Evolutionary conservation across 2,113 vertebrate species (phyloP).

Genomic region (Oenanthe oenanthe): DNA sequence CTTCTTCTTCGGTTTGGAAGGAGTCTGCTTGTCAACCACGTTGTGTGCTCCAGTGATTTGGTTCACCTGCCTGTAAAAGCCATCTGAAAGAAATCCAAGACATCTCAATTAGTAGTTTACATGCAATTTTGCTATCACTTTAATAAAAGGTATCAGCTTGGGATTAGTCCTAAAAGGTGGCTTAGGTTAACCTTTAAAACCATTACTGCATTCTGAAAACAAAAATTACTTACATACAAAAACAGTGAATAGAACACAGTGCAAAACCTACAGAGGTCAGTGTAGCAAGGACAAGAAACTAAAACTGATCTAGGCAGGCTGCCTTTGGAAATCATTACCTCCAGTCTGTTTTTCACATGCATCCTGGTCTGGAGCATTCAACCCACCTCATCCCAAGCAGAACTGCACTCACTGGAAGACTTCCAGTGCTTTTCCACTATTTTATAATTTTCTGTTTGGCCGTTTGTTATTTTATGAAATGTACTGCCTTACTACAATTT

Average conservation of each 20-base stretch:
- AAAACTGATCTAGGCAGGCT: neutral
- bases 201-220: neutral
- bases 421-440: neutral
- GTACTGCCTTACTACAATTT: neutral
- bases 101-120: neutral
- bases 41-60: slow-evolving; percentile 96
- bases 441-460: neutral
- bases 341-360: neutral
- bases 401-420: neutral
- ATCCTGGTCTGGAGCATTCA: neutral
- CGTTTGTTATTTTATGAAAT: neutral
- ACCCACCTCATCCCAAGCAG: neutral
- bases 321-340: neutral
- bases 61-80: slow-evolving; percentile 94
- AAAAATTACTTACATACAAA: neutral
- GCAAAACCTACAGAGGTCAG: neutral
- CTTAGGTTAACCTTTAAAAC: neutral
- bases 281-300: neutral
- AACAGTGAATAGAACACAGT: neutral
- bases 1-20: slow-evolving; percentile 85
- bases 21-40: slow-evolving; percentile 81
- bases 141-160: neutral
- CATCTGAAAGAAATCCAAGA: slow-evolving; percentile 82
- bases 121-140: neutral
- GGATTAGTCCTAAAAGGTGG: neutral